Conservation (phyloP, 2,113 vertebrate species). For the Procavia capensis region DNA sequence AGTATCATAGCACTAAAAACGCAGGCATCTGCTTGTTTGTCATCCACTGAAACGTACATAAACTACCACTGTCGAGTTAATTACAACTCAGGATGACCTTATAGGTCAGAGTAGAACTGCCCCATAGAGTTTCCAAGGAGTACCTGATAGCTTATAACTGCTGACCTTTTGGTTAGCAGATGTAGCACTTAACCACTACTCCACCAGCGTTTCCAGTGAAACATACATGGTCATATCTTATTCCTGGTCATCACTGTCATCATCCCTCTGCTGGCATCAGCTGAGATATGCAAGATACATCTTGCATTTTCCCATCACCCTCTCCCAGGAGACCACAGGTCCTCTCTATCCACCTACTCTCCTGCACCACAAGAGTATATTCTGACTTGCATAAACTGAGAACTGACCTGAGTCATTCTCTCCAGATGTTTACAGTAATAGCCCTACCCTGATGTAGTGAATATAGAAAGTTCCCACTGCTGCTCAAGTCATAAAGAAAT, state of each 20-base stretch:
- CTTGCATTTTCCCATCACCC: background rate
- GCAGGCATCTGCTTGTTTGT: no score
- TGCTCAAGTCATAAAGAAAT: background rate
- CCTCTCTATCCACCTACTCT: background rate
- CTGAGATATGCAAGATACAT: background rate
- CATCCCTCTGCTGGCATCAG: background rate
- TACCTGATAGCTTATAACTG: no score
- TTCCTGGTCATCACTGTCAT: background rate
- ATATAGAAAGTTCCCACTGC: background rate
- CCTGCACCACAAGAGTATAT: background rate
- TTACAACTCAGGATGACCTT: no score
- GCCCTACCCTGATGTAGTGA: background rate
- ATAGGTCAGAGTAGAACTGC: no score
- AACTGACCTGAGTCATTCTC: background rate
- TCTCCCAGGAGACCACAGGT: background rate
- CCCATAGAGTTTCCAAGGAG: no score
- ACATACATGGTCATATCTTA: background rate
- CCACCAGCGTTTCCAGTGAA: no score
- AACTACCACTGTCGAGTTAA: no score
- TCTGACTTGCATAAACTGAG: background rate
- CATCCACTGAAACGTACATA: background rate
- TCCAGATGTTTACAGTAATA: background rate
- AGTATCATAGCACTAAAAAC: background rate
- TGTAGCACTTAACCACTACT: no score
- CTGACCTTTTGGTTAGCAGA: no score